phyloP scores from a whole-genome alignment of 2,113 vertebrate genomes.

The Istiophorus platypterus region DNA sequence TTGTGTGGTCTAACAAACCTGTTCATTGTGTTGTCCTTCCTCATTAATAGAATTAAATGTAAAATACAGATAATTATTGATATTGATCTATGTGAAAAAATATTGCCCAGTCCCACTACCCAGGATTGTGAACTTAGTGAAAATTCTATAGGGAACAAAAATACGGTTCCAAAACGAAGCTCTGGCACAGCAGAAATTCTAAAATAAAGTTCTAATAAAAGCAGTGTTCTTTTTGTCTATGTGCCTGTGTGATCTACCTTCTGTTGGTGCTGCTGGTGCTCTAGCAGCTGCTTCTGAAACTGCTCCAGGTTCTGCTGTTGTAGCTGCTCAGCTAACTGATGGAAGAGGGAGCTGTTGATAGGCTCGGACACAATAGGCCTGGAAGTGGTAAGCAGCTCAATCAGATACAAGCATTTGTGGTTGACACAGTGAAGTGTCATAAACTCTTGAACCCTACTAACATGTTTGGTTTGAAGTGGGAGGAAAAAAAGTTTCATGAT shows the following conservation, averaged over 20 bases:
- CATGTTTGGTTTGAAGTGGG: background rate
- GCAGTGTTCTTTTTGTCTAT: conserved; percentile 12
- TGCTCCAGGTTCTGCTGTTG: conserved; percentile 98
- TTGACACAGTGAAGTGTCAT: background rate
- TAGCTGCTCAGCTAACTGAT: conserved; percentile 96
- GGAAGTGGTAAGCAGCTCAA: conserved; percentile 33
- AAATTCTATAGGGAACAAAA: background rate
- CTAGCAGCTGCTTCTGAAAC: conserved; percentile 95
- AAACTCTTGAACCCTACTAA: background rate
- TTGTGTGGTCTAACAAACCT: no score
- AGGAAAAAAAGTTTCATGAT: background rate
- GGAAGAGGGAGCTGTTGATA: conserved; percentile 97
- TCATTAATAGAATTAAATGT: no score
- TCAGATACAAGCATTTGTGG: conserved; percentile 23
- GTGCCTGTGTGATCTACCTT: conserved; percentile 83
- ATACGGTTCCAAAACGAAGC: background rate
- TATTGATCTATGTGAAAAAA: no score
- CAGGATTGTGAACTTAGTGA: background rate
- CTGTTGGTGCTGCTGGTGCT: conserved; percentile 88
- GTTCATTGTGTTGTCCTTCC: background rate
- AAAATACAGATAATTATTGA: no score
- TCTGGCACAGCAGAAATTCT: background rate
- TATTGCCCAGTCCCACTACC: no score
- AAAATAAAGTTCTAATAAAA: background rate
- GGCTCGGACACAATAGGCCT: conserved; percentile 96